These are phyloP conservation scores for Alca torda DNA, from an alignment of 2,797 vertebrate genomes.

Conservation along the genomic window DNA sequence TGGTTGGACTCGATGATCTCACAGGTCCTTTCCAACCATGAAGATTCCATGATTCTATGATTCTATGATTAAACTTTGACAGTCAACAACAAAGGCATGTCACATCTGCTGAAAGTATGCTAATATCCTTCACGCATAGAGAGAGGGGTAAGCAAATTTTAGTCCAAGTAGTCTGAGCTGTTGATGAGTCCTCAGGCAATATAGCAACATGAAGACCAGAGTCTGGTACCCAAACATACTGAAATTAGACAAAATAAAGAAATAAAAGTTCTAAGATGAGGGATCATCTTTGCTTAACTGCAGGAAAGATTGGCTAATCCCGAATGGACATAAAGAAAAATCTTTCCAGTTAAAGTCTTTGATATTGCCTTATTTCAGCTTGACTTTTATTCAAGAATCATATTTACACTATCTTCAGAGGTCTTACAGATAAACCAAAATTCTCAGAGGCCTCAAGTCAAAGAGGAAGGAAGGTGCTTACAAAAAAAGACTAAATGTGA, in stretches of 20 bases:
- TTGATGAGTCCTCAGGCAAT: not conserved
- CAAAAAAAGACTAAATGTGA: not conserved
- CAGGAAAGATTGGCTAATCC: not conserved
- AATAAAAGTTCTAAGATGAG: not conserved
- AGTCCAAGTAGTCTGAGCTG: not conserved
- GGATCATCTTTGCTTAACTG: not conserved
- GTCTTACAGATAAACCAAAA: not conserved
- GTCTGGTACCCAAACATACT: not conserved
- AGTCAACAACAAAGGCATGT: not conserved
- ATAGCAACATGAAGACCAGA: not conserved
- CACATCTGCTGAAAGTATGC: not conserved
- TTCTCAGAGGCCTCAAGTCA: not conserved
- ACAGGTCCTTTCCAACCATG: no score
- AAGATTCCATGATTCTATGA: no score
- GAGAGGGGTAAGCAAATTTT: not conserved
- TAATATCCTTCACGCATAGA: not conserved
- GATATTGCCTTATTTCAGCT: not conserved
- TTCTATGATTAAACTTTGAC: not conserved
- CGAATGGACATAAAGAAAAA: not conserved
- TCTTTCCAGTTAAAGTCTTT: not conserved
- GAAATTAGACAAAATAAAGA: not conserved
- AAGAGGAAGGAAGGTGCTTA: not conserved
- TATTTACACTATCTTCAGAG: not conserved
- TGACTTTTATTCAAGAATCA: not conserved
- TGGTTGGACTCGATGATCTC: no score